These are phyloP conservation scores for Drosophila simulans DNA, from an alignment of 1,140 invertebrate species.

Conservation along the genomic window DNA sequence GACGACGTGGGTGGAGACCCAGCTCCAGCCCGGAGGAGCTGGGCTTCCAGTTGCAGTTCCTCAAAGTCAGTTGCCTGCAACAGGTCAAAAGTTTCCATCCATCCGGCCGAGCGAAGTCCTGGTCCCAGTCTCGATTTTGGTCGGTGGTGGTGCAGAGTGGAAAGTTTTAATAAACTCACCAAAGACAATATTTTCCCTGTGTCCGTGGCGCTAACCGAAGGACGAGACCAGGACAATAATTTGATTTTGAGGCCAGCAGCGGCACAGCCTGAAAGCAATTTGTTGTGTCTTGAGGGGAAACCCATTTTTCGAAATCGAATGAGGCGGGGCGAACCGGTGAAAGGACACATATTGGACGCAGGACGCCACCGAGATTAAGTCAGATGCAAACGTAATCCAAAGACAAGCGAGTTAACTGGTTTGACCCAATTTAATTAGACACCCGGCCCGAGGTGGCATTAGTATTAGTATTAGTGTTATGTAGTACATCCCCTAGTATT, in stretches of 20 bases:
- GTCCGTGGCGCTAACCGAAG: constrained; percentile 1
- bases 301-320: constrained; percentile 1
- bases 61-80: constrained; percentile 40
- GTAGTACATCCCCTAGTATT: constrained; percentile 51
- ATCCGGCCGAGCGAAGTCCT: constrained; percentile 47
- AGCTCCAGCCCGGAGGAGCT: not conserved
- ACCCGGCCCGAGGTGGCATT: constrained; percentile 36
- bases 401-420: constrained; percentile 80
- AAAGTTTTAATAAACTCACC: constrained; percentile 79
- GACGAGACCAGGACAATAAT: constrained; percentile 60
- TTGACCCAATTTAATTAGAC: constrained; percentile 83
- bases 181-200: constrained; percentile 68
- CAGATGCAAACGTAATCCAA: constrained; percentile 78
- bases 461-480: constrained; percentile 50
- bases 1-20: not conserved
- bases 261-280: constrained; percentile 56
- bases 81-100: constrained; percentile 68
- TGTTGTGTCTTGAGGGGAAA: constrained; percentile 54
- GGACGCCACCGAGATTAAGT: constrained; percentile 65
- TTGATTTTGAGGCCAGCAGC: constrained; percentile 60
- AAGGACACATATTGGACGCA: constrained; percentile 6
- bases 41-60: constrained; percentile 18
- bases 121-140: constrained; percentile 6
- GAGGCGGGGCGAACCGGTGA: not conserved
- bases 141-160: constrained; percentile 6